Percentiles rank a stretch among this genome's conserved stretches.
phyloP scores from a whole-genome alignment of 2,888 invertebrate genomes.

The Dimorphilus gyrociliatus region DNA sequence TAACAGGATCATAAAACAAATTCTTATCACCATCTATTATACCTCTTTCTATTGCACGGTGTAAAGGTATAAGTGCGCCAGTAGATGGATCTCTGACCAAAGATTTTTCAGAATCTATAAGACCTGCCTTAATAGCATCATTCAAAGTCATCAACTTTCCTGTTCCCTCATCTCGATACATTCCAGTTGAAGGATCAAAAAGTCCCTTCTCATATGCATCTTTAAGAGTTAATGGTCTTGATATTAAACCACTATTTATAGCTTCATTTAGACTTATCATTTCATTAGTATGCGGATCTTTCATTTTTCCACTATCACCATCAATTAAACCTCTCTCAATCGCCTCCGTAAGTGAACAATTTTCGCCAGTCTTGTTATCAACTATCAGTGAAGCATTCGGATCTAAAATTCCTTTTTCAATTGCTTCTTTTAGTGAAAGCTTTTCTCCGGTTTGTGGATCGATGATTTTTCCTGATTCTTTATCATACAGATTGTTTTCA shows the following conservation, averaged over 20 bases:
- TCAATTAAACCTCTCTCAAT: conserved; percentile 67
- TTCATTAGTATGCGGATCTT: conserved; percentile 56
- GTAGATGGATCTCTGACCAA: conserved; percentile 50
- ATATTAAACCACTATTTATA: conserved; percentile 7
- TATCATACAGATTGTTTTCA: conserved; percentile 50
- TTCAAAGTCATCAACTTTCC: conserved; percentile 46
- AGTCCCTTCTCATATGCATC: conserved; percentile 41
- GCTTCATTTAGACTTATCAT: conserved; percentile 43
- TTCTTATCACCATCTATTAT: conserved; percentile 7
- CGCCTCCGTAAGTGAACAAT: conserved; percentile 61
- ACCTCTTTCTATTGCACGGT: conserved; percentile 7
- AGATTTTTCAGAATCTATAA: conserved; percentile 57
- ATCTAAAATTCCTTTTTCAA: conserved; percentile 52
- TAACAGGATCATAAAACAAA: conserved; percentile 2
- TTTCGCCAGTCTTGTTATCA: conserved; percentile 58
- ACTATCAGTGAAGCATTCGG: conserved; percentile 65
- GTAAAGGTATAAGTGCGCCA: conserved; percentile 42
- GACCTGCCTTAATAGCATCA: conserved; percentile 76
- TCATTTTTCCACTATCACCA: conserved; percentile 63
- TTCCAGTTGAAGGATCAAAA: conserved; percentile 64
- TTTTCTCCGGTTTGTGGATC: conserved; percentile 10
- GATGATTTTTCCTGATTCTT: conserved; percentile 48
- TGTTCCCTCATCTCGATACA: conserved; percentile 46
- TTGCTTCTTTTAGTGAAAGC: conserved; percentile 39
- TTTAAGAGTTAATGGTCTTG: conserved; percentile 50